Evolutionary conservation across 2,113 vertebrate species (phyloP).

Genomic region (Mixornis gularis): DNA sequence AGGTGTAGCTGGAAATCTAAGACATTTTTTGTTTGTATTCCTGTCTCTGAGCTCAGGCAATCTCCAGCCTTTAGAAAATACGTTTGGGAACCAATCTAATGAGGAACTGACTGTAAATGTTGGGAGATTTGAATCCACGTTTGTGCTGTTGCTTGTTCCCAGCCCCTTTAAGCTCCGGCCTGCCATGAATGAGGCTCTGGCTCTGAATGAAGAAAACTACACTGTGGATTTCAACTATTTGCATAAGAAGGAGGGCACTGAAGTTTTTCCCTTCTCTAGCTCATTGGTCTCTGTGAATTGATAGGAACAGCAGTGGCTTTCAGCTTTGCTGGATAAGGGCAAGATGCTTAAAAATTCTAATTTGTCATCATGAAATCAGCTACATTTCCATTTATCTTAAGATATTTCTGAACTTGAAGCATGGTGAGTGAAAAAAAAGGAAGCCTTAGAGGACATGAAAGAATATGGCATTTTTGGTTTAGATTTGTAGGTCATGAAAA

Average conservation of each 20-base stretch:
- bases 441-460: background rate
- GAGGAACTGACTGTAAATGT: background rate
- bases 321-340: background rate
- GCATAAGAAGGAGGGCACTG: background rate
- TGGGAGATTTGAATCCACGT: background rate
- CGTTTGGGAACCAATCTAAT: background rate
- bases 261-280: background rate
- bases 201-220: background rate
- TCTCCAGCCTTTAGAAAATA: background rate
- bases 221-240: background rate
- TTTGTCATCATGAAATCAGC: background rate
- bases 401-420: background rate
- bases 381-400: background rate
- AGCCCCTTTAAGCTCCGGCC: background rate
- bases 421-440: background rate
- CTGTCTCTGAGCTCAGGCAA: background rate
- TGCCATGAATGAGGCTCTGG: background rate
- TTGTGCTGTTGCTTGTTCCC: background rate
- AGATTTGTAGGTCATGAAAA: background rate
- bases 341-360: background rate
- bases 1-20: background rate
- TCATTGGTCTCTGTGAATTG: background rate
- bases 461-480: background rate
- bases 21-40: background rate
- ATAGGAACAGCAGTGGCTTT: background rate